Percentiles rank a stretch among this genome's conserved stretches.
These are phyloP conservation scores for Helicoverpa zea DNA, from an alignment of 1,140 invertebrate genomes.

Conservation along the genomic window DNA sequence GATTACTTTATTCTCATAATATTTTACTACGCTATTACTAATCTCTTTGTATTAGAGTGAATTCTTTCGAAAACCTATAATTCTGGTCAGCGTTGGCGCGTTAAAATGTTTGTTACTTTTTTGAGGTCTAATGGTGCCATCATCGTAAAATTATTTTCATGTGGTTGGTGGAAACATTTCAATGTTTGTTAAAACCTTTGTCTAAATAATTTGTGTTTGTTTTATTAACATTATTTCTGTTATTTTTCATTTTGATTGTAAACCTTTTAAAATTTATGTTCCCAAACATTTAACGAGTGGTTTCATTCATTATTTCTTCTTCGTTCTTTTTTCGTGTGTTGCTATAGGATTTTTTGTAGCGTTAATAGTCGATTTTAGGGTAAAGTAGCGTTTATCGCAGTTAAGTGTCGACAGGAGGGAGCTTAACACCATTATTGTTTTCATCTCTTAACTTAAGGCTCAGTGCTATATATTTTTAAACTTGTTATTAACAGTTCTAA, in stretches of 20 bases:
- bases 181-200: constrained; percentile 44
- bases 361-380: constrained; percentile 30
- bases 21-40: constrained; percentile 64
- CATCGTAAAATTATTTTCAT: constrained; percentile 60
- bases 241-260: constrained; percentile 30
- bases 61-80: constrained; percentile 71
- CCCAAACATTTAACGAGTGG: background rate
- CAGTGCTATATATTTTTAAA: background rate
- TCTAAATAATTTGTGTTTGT: constrained; percentile 55
- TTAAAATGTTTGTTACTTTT: constrained; percentile 60
- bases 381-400: constrained; percentile 46
- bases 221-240: constrained; percentile 54
- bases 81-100: constrained; percentile 55
- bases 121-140: constrained; percentile 54
- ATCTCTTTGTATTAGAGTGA: constrained; percentile 63
- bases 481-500: background rate
- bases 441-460: constrained; percentile 44
- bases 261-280: constrained; percentile 19
- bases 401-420: constrained; percentile 43
- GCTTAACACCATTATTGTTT: constrained; percentile 49
- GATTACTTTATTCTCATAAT: constrained; percentile 70
- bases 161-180: constrained; percentile 55
- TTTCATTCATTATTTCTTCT: constrained; percentile 37
- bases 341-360: constrained; percentile 1
- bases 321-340: constrained; percentile 15